phyloP scores from a whole-genome alignment of 1,140 invertebrate species.

The Proctacanthus coquilletti region DNA sequence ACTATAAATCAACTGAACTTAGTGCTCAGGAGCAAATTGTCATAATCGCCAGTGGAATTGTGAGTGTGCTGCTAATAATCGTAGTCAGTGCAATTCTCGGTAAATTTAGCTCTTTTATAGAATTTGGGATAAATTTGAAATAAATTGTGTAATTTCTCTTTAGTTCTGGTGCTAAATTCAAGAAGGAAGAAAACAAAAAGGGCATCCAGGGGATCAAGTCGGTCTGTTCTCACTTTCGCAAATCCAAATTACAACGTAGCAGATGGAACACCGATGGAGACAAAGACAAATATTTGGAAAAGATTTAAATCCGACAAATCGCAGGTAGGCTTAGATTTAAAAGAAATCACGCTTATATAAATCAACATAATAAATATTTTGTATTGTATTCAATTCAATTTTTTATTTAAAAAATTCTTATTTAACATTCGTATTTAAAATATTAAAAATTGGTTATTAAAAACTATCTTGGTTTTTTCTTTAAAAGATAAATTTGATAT shows the following conservation, averaged over 20 bases:
- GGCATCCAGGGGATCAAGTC: slow-evolving; percentile 38
- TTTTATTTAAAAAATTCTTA: too few relatives aligned
- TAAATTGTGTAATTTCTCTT: slow-evolving; percentile 28
- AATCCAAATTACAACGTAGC: slow-evolving; percentile 54
- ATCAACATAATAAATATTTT: not conserved
- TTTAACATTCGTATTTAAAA: too few relatives aligned
- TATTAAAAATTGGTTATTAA: too few relatives aligned
- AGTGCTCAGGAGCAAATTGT: slow-evolving; percentile 17
- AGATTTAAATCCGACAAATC: slow-evolving; percentile 54
- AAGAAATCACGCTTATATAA: not conserved
- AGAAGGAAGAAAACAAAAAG: slow-evolving; percentile 40
- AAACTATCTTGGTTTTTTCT: too few relatives aligned
- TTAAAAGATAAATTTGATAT: too few relatives aligned
- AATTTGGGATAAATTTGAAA: slow-evolving; percentile 28
- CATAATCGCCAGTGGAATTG: slow-evolving; percentile 19
- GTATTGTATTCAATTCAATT: not conserved
- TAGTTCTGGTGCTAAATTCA: slow-evolving; percentile 35
- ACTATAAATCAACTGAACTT: slow-evolving; percentile 1
- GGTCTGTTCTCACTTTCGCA: slow-evolving; percentile 54
- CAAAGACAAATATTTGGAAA: slow-evolving; percentile 50
- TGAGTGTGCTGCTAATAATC: slow-evolving; percentile 17
- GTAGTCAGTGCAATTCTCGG: slow-evolving; percentile 18
- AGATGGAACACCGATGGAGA: slow-evolving; percentile 32
- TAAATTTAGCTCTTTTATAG: slow-evolving; percentile 15
- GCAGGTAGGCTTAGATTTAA: slow-evolving; percentile 33